Evolutionary conservation across 1,140 invertebrate genomes (phyloP), one percentile per base, ranked within the genome.

Genomic region (Wiebesia pumilae): DNA sequence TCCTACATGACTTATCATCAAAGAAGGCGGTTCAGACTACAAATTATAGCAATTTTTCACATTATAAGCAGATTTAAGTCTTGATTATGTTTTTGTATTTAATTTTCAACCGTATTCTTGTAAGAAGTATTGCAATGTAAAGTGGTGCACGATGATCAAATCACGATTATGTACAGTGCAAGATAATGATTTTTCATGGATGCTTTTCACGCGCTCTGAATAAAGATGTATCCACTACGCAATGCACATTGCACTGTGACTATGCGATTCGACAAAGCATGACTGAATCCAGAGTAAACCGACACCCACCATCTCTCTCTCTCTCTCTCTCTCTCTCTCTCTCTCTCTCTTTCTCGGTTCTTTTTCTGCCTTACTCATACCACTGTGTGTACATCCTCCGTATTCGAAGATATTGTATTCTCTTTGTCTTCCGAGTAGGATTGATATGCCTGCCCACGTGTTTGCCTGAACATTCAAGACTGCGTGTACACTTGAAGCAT

Each of bases 221-320:
- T 35, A 21, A 54, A 54, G 40, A 30, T 10, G 67, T 19, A 71
- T 33, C 9, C 27, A 69, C n/a, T n/a, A 24, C 35, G 7, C 16
- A 54, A 78, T 27, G 43, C 43, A 33, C n/a, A 54, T 62, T 21
- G 33, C 40, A 14, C 10, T 58, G 54, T 3, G 19, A 58, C 54
- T 58, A 21, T 58, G 58, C 24, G 58, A 62, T 62, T 69, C 67
- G 67, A 35, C 67, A 79, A 79, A 38, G 79, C 78, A n/a, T 35
- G 58, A 51, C 80, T 51, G 80, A 82, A 71, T 82, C 65, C 65
- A 71, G 65, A 82, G 80, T 51, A 71, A 82, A 82, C 81, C 21
- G 75, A n/a, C 43, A 51, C 43, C 27, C 27, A 19, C 58, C 51
- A 54, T 54, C 51, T 54, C 24, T 14, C 2, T 51, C 43, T 51